phyloP scores from a whole-genome alignment of 2,888 invertebrate genomes.

The Apamea sordens region DNA sequence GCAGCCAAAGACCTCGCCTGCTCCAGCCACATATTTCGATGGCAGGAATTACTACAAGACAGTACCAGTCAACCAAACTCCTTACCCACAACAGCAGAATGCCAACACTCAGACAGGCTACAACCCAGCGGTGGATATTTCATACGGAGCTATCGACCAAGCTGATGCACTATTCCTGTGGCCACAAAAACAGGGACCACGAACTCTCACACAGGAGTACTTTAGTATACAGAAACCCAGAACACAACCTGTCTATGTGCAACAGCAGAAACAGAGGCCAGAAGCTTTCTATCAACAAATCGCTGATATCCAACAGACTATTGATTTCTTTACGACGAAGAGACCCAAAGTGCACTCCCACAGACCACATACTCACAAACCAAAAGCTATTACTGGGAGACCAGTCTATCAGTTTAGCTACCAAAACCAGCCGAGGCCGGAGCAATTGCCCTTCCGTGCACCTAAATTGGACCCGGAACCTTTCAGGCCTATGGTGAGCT shows the following conservation, averaged over 20 bases:
- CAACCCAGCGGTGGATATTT: slow-evolving; percentile 83
- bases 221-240: slow-evolving; percentile 88
- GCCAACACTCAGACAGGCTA: slow-evolving; percentile 80
- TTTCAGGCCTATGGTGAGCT: slow-evolving; percentile 92
- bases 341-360: slow-evolving; percentile 88
- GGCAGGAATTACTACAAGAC: slow-evolving; percentile 87
- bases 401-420: slow-evolving; percentile 94
- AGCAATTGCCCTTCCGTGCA: slow-evolving; percentile 86
- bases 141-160: slow-evolving; percentile 87
- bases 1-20: slow-evolving; percentile 89
- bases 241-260: slow-evolving; percentile 82
- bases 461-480: slow-evolving; percentile 91
- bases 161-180: slow-evolving; percentile 86
- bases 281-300: slow-evolving; percentile 92
- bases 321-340: slow-evolving; percentile 91
- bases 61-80: slow-evolving; percentile 76
- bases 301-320: slow-evolving; percentile 91
- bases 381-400: slow-evolving; percentile 89
- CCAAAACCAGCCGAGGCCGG: slow-evolving; percentile 90
- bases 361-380: slow-evolving; percentile 83
- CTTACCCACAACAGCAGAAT: slow-evolving; percentile 79
- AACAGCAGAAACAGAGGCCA: slow-evolving; percentile 84
- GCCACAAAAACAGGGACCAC: slow-evolving; percentile 88
- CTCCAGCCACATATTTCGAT: slow-evolving; percentile 88
- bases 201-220: slow-evolving; percentile 88